Percentiles rank a stretch among this genome's conserved stretches.
Evolutionary conservation across 2,797 vertebrate genomes (phyloP).

Genomic region (Gymnothorax reevesii): DNA sequence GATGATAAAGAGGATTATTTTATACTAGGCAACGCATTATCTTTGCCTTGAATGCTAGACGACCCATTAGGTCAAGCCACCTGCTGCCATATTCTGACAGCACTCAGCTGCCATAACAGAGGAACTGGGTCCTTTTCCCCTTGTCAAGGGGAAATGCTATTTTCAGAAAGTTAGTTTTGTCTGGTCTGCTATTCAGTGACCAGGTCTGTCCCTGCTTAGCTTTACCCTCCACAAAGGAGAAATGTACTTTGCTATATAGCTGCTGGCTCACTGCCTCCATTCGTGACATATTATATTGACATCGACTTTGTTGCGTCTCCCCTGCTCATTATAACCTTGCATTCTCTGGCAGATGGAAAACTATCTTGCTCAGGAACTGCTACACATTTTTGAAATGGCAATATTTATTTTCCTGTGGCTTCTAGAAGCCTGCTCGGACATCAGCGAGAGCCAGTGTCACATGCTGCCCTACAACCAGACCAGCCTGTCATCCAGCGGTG

Average conservation of each 20-base stretch:
- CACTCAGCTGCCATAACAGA: background rate
- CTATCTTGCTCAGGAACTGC: background rate
- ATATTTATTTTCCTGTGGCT: background rate
- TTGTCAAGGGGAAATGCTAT: background rate
- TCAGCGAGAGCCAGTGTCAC: conserved; percentile 75
- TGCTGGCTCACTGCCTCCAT: background rate
- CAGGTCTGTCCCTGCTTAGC: background rate
- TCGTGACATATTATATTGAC: background rate
- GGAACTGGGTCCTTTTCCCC: background rate
- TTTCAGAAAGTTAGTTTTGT: background rate
- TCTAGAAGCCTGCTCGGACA: conserved; percentile 70
- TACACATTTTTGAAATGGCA: background rate
- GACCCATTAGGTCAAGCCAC: background rate
- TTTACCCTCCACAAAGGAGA: background rate
- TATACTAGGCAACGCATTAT: background rate
- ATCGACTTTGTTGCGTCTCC: background rate
- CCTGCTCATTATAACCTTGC: background rate
- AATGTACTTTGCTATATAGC: background rate
- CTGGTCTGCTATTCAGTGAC: background rate
- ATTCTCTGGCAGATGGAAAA: too few relatives aligned
- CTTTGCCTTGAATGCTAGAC: background rate
- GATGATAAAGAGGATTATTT: background rate
- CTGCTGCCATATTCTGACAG: background rate
- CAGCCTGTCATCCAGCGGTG: conserved; percentile 60
- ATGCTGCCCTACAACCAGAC: conserved; percentile 76